These are phyloP conservation scores for Lepidocyrtinus sp. DNA, from an alignment of 2,888 invertebrate genomes.

Conservation along the genomic window DNA sequence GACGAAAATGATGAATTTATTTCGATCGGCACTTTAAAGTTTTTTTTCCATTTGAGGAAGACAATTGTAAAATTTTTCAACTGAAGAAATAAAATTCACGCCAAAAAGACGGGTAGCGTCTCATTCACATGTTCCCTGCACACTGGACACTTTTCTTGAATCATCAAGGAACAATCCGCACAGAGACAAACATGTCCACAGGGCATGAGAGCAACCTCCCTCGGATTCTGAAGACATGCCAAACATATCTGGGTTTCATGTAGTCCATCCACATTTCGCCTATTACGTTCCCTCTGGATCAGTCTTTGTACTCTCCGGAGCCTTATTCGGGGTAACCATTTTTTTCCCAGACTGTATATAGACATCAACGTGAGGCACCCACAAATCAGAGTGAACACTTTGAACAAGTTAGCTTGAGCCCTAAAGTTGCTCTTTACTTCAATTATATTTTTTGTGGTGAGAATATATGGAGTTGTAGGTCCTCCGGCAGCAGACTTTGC, in stretches of 20 bases:
- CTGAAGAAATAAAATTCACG: too few species aligned
- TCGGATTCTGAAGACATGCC: conserved; percentile 42
- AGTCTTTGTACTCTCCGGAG: conserved; percentile 23
- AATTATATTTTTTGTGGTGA: conserved; percentile 43
- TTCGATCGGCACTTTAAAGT: too few species aligned
- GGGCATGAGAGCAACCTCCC: conserved; percentile 44
- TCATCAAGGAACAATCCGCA: conserved; percentile 38
- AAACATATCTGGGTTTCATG: conserved; percentile 44
- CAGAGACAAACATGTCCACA: conserved; percentile 50
- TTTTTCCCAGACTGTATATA: conserved; percentile 28
- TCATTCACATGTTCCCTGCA: conserved; percentile 34
- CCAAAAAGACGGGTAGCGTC: conserved; percentile 36
- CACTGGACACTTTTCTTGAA: conserved; percentile 39
- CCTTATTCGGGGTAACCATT: conserved; percentile 38
- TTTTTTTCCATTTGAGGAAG: too few species aligned
- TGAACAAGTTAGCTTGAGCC: conserved; percentile 19
- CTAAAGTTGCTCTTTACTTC: conserved; percentile 35
- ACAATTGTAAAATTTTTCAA: too few species aligned
- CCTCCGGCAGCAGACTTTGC: conserved; percentile 36
- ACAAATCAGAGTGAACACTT: conserved; percentile 24
- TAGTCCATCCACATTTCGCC: conserved; percentile 23
- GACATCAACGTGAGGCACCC: conserved; percentile 39
- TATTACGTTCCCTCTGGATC: conserved; percentile 29
- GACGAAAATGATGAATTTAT: too few species aligned
- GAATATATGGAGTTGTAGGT: conserved; percentile 31